Conservation (phyloP, 2,797 vertebrate species). For the Poecilia gillii region DNA sequence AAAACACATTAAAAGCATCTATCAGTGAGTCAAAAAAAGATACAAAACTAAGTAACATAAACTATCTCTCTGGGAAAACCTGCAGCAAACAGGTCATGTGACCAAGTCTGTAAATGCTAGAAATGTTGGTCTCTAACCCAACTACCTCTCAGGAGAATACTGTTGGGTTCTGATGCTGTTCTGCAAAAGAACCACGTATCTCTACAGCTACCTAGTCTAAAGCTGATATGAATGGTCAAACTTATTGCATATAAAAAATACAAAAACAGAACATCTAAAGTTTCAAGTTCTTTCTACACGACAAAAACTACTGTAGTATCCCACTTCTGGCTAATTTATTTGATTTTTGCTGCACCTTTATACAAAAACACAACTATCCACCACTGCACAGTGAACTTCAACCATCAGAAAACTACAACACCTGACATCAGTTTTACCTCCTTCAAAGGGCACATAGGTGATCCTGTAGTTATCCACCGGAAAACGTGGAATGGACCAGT, state of each 20-base stretch:
- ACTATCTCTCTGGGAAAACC: neutral
- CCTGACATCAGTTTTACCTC: slow-evolving; percentile 78
- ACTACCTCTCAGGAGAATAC: neutral
- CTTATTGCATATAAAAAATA: neutral
- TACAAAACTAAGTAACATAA: neutral
- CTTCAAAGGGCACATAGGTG: slow-evolving; percentile 84
- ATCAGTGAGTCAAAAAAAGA: neutral
- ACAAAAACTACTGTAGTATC: neutral
- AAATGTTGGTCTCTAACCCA: neutral
- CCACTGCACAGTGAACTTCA: neutral
- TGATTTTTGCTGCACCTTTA: neutral
- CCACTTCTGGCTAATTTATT: neutral
- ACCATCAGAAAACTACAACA: neutral
- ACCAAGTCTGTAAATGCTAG: neutral
- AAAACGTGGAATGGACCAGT: slow-evolving; percentile 83
- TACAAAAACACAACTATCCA: neutral
- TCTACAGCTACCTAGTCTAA: neutral
- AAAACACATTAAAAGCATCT: neutral
- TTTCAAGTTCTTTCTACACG: neutral
- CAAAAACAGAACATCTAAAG: neutral
- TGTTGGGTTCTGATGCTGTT: neutral
- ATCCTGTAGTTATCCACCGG: slow-evolving; percentile 88
- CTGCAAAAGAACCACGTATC: neutral
- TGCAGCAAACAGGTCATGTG: neutral
- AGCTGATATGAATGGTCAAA: neutral